These are phyloP conservation scores for Microplitis mediator DNA, from an alignment of 1,140 invertebrate genomes.

Conservation along the genomic window DNA sequence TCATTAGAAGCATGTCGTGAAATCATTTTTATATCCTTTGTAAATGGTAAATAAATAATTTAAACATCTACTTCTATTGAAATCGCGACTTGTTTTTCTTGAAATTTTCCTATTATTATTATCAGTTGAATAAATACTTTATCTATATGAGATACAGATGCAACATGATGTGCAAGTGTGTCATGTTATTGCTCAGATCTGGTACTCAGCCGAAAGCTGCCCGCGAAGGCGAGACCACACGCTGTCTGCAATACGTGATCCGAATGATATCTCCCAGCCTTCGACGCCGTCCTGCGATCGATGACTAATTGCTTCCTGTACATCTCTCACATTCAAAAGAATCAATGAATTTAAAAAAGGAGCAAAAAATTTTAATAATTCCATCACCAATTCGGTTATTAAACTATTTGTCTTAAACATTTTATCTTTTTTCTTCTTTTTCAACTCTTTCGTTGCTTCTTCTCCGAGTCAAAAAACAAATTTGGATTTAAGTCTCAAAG, in stretches of 20 bases:
- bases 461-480: no score
- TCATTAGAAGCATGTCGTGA: no score
- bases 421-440: no score
- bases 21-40: no score
- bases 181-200: background rate
- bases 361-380: background rate
- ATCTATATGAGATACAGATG: background rate
- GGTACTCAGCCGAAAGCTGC: background rate
- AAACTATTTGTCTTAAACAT: no score
- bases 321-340: background rate
- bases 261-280: constrained; percentile 7
- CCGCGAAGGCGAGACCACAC: constrained; percentile 17
- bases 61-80: no score
- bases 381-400: background rate
- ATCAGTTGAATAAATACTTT: no score
- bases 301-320: constrained; percentile 17
- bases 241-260: constrained; percentile 12
- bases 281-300: constrained; percentile 7
- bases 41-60: no score
- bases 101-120: no score
- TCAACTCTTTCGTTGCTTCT: no score
- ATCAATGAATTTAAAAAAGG: background rate
- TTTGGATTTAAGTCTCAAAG: no score
- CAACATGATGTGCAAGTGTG: background rate
- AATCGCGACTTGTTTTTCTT: no score